A percentile compares a stretch with the other conserved stretches of the same genome.
Conservation (phyloP, 2,113 vertebrate genomes). For the Procavia capensis region DNA sequence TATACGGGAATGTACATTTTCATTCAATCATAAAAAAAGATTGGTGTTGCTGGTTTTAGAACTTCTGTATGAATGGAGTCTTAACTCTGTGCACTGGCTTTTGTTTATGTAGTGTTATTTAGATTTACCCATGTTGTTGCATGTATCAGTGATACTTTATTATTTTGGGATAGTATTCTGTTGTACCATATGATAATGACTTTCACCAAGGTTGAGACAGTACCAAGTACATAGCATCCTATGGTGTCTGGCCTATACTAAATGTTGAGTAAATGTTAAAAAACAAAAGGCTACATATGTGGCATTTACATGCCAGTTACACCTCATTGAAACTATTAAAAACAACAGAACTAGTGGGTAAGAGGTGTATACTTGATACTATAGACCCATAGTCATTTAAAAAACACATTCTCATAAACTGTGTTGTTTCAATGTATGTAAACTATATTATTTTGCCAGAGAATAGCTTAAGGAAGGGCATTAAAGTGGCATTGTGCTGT, state of each 20-base stretch:
- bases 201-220: neutral
- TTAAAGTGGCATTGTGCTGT: neutral
- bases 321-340: neutral
- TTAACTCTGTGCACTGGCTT: neutral
- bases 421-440: neutral
- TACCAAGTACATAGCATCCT: neutral
- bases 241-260: neutral
- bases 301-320: neutral
- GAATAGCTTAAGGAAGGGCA: neutral
- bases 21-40: no score
- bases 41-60: constrained; percentile 37
- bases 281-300: neutral
- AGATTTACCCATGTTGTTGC: neutral
- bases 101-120: neutral
- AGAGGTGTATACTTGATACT: neutral
- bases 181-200: neutral
- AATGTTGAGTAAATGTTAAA: constrained; percentile 14
- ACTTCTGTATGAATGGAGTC: neutral
- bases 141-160: neutral
- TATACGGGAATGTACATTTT: no score
- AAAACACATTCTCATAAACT: neutral
- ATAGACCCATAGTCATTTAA: neutral
- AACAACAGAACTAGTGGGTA: neutral
- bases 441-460: neutral
- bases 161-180: neutral